These are phyloP conservation scores for Hemiprocne comata DNA, from an alignment of 2,113 vertebrate genomes.

Conservation along the genomic window DNA sequence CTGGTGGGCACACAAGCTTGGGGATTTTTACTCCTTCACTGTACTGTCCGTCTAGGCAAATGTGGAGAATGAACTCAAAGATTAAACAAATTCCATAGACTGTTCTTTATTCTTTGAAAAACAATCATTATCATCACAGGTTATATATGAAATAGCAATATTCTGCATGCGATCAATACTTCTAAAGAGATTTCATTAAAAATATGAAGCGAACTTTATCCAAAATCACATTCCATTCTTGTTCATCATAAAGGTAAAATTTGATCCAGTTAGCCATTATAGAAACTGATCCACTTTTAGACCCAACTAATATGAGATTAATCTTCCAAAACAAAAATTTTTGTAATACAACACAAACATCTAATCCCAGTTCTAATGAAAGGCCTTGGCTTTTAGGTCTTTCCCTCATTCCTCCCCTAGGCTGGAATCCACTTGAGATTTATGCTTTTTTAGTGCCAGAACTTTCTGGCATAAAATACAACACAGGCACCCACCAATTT, in stretches of 20 bases:
- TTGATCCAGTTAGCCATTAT: neutral
- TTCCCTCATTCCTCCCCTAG: neutral
- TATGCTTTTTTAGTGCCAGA: neutral
- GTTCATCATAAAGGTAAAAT: neutral
- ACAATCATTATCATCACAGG: neutral
- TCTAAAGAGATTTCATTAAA: neutral
- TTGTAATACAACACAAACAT: neutral
- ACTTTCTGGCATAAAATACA: neutral
- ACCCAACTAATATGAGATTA: neutral
- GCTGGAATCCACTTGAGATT: neutral
- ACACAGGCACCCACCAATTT: neutral
- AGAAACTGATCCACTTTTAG: neutral
- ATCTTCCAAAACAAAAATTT: neutral
- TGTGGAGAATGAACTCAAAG: neutral
- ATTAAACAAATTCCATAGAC: neutral
- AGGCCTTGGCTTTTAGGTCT: neutral
- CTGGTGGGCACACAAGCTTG: neutral
- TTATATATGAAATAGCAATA: neutral
- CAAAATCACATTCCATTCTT: neutral
- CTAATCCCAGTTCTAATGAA: neutral
- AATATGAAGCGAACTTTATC: neutral
- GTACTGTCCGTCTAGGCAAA: neutral
- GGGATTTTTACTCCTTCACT: neutral
- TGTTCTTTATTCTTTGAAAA: neutral
- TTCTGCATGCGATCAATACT: neutral